These are phyloP conservation scores for Picus viridis DNA, from an alignment of 2,797 vertebrate genomes.

Conservation along the genomic window DNA sequence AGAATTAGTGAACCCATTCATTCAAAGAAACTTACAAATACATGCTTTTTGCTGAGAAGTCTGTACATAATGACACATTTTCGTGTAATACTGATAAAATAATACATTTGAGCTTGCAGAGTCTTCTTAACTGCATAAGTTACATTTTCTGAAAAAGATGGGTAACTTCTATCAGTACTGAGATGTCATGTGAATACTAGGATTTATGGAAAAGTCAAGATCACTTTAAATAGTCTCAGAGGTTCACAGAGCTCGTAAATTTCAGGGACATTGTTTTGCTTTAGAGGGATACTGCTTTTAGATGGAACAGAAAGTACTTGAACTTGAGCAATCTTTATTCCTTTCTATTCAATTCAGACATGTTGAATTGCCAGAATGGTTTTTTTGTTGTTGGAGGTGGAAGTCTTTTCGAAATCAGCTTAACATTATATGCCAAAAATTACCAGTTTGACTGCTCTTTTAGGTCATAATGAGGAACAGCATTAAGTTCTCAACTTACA, in stretches of 20 bases:
- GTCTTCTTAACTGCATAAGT: neutral
- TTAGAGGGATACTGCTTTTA: neutral
- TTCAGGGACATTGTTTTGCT: conserved; percentile 17
- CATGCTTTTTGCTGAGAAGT: neutral
- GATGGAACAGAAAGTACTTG: neutral
- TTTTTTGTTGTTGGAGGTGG: conserved; percentile 14
- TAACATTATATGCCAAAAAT: neutral
- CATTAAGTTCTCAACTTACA: neutral
- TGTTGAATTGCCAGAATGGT: conserved; percentile 13
- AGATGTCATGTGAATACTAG: neutral
- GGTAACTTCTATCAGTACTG: neutral
- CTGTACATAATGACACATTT: neutral
- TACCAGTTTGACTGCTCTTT: neutral
- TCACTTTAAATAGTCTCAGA: neutral
- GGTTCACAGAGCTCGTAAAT: neutral
- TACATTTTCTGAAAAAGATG: neutral
- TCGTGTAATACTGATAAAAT: neutral
- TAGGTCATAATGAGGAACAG: neutral
- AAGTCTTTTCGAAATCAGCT: neutral
- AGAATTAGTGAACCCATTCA: neutral
- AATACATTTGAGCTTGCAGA: neutral
- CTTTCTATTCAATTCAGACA: conserved; percentile 26
- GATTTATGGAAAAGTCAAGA: conserved; percentile 21
- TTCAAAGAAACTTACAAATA: neutral
- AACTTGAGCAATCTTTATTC: conserved; percentile 13